These are phyloP conservation scores for Sacculina carcini DNA, from an alignment of 2,888 invertebrate species.

Conservation along the genomic window DNA sequence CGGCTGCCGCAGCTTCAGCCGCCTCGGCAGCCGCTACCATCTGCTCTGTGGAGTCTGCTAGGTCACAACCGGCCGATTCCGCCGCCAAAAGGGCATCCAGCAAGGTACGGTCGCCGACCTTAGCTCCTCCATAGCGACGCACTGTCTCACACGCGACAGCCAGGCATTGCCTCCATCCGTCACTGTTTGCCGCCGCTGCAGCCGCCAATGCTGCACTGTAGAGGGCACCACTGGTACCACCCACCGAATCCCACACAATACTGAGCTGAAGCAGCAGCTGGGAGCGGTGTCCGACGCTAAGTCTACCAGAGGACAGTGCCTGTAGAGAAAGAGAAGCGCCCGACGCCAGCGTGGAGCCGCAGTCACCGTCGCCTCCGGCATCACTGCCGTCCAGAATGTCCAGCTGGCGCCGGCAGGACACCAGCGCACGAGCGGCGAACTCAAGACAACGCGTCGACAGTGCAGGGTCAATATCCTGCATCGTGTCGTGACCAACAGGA, in stretches of 20 bases:
- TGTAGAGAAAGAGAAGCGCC: constrained; percentile 34
- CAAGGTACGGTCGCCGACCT: constrained; percentile 47
- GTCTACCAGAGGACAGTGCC: background rate
- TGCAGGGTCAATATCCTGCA: too few relatives aligned
- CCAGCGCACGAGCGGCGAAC: constrained; percentile 27
- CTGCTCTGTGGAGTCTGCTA: constrained; percentile 1
- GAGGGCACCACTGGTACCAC: constrained; percentile 50
- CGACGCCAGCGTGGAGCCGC: constrained; percentile 35
- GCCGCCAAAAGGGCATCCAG: constrained; percentile 26
- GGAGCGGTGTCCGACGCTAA: constrained; percentile 10
- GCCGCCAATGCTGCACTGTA: constrained; percentile 47
- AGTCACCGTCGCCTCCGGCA: constrained; percentile 52
- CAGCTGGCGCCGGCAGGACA: constrained; percentile 30
- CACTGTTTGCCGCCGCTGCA: constrained; percentile 21
- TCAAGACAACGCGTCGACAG: constrained; percentile 23
- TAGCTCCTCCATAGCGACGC: constrained; percentile 40
- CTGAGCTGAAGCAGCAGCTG: constrained; percentile 15
- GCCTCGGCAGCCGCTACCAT: constrained; percentile 13
- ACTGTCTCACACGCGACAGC: constrained; percentile 30
- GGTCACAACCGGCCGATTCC: constrained; percentile 4
- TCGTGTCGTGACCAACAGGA: too few relatives aligned
- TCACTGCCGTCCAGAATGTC: constrained; percentile 36
- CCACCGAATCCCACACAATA: constrained; percentile 40
- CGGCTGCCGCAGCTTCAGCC: constrained; percentile 19
- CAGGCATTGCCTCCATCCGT: constrained; percentile 29